Evolutionary conservation across 2,113 vertebrate species (phyloP).

Genomic region (Lutjanus erythropterus): DNA sequence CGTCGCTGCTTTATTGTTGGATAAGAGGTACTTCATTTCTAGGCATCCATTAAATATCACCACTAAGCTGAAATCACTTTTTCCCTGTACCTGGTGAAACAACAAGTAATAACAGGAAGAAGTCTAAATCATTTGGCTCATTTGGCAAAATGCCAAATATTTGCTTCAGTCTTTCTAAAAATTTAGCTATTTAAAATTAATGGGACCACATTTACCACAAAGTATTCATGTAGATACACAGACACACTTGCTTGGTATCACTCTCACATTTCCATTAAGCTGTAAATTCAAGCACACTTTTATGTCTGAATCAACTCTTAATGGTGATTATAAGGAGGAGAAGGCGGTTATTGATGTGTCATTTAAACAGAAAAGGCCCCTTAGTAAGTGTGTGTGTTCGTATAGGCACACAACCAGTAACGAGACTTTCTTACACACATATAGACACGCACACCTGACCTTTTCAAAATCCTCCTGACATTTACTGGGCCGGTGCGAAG

Average conservation of each 20-base stretch:
- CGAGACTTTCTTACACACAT: constrained; percentile 35
- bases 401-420: neutral
- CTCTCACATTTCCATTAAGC: constrained; percentile 48
- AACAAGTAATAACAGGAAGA: constrained; percentile 42
- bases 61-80: constrained; percentile 31
- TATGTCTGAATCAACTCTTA: constrained; percentile 68
- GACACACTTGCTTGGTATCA: constrained; percentile 16
- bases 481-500: constrained; percentile 69
- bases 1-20: constrained; percentile 4
- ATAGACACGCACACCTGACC: constrained; percentile 66
- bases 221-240: constrained; percentile 4
- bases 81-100: neutral
- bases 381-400: neutral
- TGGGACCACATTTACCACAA: constrained; percentile 21
- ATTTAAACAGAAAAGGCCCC: constrained; percentile 58
- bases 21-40: constrained; percentile 49
- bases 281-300: constrained; percentile 65
- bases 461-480: constrained; percentile 81
- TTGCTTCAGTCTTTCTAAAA: constrained; percentile 35
- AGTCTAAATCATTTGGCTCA: constrained; percentile 47
- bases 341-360: constrained; percentile 54
- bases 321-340: constrained; percentile 47
- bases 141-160: constrained; percentile 59
- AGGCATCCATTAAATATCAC: constrained; percentile 33
- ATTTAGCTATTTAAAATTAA: constrained; percentile 46